These are phyloP conservation scores for Protobothrops mucrosquamatus DNA, from an alignment of 2,113 vertebrate species.

Conservation along the genomic window DNA sequence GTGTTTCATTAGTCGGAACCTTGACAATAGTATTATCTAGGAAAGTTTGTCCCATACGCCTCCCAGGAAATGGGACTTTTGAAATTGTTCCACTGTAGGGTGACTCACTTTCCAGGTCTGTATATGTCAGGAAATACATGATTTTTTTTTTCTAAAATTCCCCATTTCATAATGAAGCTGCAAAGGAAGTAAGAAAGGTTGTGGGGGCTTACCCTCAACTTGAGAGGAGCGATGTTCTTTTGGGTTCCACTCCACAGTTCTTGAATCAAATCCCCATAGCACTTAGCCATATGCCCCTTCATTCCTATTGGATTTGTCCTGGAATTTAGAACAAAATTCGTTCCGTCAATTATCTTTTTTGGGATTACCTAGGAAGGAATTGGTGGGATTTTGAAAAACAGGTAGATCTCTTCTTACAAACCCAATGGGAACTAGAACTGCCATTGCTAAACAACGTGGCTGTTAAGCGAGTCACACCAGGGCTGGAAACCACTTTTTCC, in stretches of 20 bases:
- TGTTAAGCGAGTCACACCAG: no score
- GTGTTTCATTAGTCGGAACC: no score
- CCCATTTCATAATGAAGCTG: neutral
- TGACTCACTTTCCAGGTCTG: neutral
- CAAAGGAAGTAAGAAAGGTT: neutral
- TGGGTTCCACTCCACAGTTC: constrained; percentile 98
- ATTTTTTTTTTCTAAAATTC: neutral
- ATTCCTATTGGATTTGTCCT: constrained; percentile 98
- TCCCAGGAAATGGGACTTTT: neutral
- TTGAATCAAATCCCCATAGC: constrained; percentile 96
- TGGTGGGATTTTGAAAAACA: neutral
- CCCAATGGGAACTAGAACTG: neutral
- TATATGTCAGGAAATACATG: neutral
- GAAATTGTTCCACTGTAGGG: neutral
- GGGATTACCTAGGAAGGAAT: neutral
- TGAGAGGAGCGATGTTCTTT: constrained; percentile 95
- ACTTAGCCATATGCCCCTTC: constrained; percentile 99
- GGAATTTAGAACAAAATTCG: constrained; percentile 43
- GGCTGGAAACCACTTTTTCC: no score
- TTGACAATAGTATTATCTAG: no score
- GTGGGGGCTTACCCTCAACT: constrained; percentile 81
- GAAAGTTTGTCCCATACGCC: neutral
- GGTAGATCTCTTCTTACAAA: neutral
- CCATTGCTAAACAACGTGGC: neutral
- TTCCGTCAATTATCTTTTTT: constrained; percentile 5